Evolutionary conservation across 1,140 invertebrate genomes (phyloP), one percentile per base, ranked within the genome.

Genomic region (Eulimnadia texana): DNA sequence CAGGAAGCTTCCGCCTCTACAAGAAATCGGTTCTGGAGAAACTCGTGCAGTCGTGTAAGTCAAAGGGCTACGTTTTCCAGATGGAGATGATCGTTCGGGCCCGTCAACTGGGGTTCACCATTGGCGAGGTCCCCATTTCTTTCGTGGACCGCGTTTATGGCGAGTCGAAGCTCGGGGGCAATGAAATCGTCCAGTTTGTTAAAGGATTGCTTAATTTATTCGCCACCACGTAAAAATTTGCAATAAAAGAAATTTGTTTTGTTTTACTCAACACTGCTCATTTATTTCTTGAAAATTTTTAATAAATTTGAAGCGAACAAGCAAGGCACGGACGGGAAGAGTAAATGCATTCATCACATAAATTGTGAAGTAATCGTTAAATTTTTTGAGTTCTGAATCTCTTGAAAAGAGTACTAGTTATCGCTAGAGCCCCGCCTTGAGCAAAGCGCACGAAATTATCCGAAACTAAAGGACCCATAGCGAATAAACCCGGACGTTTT

Each of bases 1-100:
- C 97, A 27, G 97, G 97, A 50, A 98, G 94, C 65, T 99, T 99
- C 75, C 84, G 93, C 64, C 76, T 99, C 6, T 98, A 98, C 71
- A 93, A 90, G 70, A 95, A 93, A 72, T 79, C 87, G 62, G 84
- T 93, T 22, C 73, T 99, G 42, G 79, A 93, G 70, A 86, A 88
- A 67, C 75, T 98, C 22, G 87, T 96, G 50, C 76, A 84, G 55
- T 84, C 84, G 22, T 97, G 92, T 73, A 82, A 93, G 9, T 97
- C 93, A 0, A 98, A 97, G 77, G 95, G 95, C n/a, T 99, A 98
- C 71, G 93, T 97, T 0, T 99, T 99, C 72, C 95, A 99, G 81
- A 99, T 99, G 94, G 97, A 99, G 77, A 99, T 99, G 90, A 88
- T 99, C 55, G 82, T 98, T 2, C 68, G 79, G 60, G 95, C 95